Percentiles rank a stretch among this genome's conserved stretches.
phyloP scores from a whole-genome alignment of 2,797 vertebrate genomes.

The Synaphobranchus kaupii region DNA sequence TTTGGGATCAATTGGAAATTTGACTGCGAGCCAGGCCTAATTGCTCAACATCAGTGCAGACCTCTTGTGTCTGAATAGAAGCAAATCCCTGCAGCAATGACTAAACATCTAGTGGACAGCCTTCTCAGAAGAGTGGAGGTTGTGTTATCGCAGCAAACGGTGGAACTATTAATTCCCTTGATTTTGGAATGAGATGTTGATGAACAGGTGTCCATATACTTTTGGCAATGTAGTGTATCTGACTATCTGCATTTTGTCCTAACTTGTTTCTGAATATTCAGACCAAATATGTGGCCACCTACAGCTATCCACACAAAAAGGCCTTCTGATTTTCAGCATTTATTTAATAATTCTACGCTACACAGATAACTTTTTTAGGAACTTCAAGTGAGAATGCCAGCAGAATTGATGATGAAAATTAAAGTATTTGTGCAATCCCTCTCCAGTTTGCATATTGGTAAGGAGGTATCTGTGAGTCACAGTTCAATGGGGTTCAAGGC shows the following conservation, averaged over 20 bases:
- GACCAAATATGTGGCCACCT: conserved; percentile 41
- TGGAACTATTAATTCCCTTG: no score
- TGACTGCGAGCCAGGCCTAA: no score
- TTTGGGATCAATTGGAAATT: no score
- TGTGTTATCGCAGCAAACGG: no score
- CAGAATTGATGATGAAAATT: neutral
- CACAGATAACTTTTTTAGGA: neutral
- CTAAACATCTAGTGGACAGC: no score
- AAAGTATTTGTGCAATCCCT: neutral
- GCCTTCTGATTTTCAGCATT: conserved; percentile 37
- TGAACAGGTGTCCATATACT: no score
- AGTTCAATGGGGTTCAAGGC: neutral
- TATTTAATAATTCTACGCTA: conserved; percentile 32
- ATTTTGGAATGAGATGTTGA: no score
- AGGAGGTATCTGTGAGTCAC: neutral
- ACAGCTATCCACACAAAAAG: conserved; percentile 14
- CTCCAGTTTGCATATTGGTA: neutral
- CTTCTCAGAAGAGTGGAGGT: no score
- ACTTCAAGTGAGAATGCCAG: conserved; percentile 23
- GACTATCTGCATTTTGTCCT: conserved; percentile 33
- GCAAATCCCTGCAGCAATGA: no score
- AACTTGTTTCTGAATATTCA: conserved; percentile 45
- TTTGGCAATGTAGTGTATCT: no score
- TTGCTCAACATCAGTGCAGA: no score
- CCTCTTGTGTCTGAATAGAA: no score